phyloP scores from a whole-genome alignment of 2,113 vertebrate genomes.

The Nothobranchius furzeri region DNA sequence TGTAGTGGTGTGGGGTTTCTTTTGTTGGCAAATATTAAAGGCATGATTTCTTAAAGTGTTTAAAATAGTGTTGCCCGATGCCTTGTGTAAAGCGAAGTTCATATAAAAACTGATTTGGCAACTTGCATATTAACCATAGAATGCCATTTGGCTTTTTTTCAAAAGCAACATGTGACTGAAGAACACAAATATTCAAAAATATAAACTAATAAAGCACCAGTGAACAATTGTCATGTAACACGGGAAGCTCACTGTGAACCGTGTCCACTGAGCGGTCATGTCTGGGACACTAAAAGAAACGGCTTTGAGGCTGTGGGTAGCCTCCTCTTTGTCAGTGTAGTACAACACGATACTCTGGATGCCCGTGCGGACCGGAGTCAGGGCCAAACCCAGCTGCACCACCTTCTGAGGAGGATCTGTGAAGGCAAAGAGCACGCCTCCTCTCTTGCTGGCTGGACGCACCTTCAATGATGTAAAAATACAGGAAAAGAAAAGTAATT shows the following conservation, averaged over 20 bases:
- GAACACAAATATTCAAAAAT: neutral
- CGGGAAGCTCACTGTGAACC: slow-evolving; percentile 75
- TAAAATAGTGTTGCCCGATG: too few species aligned
- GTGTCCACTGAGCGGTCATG: slow-evolving; percentile 92
- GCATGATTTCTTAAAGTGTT: too few species aligned
- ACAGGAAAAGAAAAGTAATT: neutral
- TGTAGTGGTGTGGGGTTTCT: too few species aligned
- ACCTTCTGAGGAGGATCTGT: slow-evolving; percentile 90
- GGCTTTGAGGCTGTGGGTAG: slow-evolving; percentile 82
- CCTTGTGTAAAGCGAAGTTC: too few species aligned
- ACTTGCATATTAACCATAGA: too few species aligned
- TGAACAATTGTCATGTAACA: neutral
- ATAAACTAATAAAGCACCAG: too few species aligned
- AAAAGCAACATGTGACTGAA: neutral
- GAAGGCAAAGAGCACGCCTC: slow-evolving; percentile 91
- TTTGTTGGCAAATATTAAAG: too few species aligned
- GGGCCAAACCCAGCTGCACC: slow-evolving; percentile 89
- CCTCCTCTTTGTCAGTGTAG: slow-evolving; percentile 83
- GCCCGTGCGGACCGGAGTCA: slow-evolving; percentile 82
- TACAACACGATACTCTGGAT: slow-evolving; percentile 88
- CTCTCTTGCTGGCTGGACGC: slow-evolving; percentile 77
- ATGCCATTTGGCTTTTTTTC: too few species aligned
- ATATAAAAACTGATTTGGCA: too few species aligned
- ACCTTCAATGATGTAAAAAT: slow-evolving; percentile 35
- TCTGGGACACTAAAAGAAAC: slow-evolving; percentile 87